These are phyloP conservation scores for Antennarius maculatus DNA, from an alignment of 2,797 vertebrate species.

Conservation along the genomic window DNA sequence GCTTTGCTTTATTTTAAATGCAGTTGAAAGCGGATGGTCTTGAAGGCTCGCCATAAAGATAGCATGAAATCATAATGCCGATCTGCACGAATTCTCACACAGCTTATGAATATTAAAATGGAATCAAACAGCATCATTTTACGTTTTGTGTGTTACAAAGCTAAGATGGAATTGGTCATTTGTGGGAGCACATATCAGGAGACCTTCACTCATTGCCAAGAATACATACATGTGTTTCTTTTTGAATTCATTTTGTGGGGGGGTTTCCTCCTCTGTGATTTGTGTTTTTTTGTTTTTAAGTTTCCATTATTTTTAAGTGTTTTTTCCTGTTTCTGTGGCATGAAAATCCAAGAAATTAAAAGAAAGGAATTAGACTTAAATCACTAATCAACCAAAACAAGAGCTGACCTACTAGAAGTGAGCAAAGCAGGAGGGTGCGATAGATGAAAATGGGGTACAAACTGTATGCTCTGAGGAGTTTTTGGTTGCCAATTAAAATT, in stretches of 20 bases:
- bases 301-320: constrained; percentile 47
- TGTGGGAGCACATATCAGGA: constrained; percentile 26
- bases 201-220: constrained; percentile 57
- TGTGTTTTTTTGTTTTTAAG: constrained; percentile 43
- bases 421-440: not conserved
- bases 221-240: constrained; percentile 54
- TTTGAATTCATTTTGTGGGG: constrained; percentile 26
- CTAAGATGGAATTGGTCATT: constrained; percentile 15
- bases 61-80: constrained; percentile 41
- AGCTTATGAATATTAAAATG: constrained; percentile 17
- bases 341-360: constrained; percentile 29
- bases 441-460: constrained; percentile 39
- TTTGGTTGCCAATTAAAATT: constrained; percentile 79
- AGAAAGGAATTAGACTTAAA: constrained; percentile 17
- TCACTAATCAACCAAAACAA: constrained; percentile 5
- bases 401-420: constrained; percentile 48
- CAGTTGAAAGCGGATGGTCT: constrained; percentile 43
- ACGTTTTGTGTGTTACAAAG: constrained; percentile 19
- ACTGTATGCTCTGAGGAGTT: constrained; percentile 66
- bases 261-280: constrained; percentile 27
- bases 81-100: constrained; percentile 42
- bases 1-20: constrained; percentile 72
- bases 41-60: constrained; percentile 40
- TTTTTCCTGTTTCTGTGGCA: constrained; percentile 57
- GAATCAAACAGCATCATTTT: constrained; percentile 20